Evolutionary conservation across 2,888 invertebrate species (phyloP).

Genomic region (Capitulum mitella): DNA sequence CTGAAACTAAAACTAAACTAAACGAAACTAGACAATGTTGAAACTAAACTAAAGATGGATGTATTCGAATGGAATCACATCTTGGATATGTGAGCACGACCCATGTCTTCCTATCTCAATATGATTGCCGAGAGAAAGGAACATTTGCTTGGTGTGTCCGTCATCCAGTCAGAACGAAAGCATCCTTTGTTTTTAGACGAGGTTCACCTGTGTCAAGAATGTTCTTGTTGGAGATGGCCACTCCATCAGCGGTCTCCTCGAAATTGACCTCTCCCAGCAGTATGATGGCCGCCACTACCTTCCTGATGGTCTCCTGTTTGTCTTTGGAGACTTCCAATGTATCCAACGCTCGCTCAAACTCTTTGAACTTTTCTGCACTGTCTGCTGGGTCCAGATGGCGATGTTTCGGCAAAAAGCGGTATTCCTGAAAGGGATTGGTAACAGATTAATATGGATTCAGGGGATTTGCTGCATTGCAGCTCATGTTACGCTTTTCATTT

Average conservation of each 20-base stretch:
- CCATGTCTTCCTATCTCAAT: no score
- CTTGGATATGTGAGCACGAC: no score
- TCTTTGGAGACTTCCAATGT: conserved; percentile 36
- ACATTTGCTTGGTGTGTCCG: no score
- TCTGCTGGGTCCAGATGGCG: conserved; percentile 45
- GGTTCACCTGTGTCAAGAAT: conserved; percentile 53
- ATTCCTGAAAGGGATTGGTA: conserved; percentile 55
- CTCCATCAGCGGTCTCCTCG: conserved; percentile 54
- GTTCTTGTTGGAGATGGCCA: conserved; percentile 66
- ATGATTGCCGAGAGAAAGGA: no score
- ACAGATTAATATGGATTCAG: no score
- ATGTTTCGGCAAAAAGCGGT: conserved; percentile 62
- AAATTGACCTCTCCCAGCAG: conserved; percentile 73
- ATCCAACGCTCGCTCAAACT: conserved; percentile 36
- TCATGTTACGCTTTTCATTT: no score
- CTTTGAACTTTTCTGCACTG: conserved; percentile 34
- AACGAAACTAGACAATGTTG: no score
- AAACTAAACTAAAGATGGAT: no score
- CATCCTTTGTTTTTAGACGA: neutral
- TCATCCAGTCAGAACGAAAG: no score
- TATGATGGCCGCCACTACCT: conserved; percentile 64
- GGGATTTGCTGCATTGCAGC: no score
- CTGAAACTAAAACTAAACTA: no score
- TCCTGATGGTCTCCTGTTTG: conserved; percentile 57
- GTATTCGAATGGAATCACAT: no score